Conservation (phyloP, 2,797 vertebrate genomes). For the Heteromormyrus szaboi region DNA sequence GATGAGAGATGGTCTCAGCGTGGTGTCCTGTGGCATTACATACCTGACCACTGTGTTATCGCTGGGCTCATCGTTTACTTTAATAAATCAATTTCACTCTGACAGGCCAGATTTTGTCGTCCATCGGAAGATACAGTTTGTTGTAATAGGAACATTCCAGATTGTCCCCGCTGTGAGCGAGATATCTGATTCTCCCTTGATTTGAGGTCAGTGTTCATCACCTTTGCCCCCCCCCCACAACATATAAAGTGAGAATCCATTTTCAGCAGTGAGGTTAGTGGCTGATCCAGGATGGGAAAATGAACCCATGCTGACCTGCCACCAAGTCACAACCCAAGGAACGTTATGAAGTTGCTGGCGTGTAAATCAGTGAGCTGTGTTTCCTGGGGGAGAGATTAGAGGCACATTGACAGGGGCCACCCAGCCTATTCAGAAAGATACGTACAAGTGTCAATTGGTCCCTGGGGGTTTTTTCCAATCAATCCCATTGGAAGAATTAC, state of each 20-base stretch:
- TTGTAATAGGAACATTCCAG: not conserved
- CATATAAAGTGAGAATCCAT: not conserved
- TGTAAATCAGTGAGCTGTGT: not conserved
- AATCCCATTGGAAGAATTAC: constrained; percentile 21
- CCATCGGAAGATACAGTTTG: not conserved
- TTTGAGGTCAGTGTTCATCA: not conserved
- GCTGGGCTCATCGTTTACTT: not conserved
- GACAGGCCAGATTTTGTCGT: not conserved
- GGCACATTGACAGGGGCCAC: not conserved
- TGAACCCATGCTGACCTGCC: not conserved
- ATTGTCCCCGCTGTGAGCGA: not conserved
- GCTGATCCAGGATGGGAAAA: not conserved
- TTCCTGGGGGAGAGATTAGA: not conserved
- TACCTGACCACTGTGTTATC: not conserved
- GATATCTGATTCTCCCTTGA: not conserved
- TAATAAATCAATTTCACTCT: not conserved
- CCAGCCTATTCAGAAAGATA: not conserved
- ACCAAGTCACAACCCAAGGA: not conserved
- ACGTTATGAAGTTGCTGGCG: not conserved
- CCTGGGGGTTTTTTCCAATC: constrained; percentile 16
- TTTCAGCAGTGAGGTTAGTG: not conserved
- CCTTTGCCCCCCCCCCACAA: not conserved
- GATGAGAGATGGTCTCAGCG: not conserved
- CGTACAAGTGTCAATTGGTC: constrained; percentile 20
- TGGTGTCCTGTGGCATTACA: not conserved